Conservation (phyloP, 2,888 invertebrate species). For the Conops quadrifasciatus region DNA sequence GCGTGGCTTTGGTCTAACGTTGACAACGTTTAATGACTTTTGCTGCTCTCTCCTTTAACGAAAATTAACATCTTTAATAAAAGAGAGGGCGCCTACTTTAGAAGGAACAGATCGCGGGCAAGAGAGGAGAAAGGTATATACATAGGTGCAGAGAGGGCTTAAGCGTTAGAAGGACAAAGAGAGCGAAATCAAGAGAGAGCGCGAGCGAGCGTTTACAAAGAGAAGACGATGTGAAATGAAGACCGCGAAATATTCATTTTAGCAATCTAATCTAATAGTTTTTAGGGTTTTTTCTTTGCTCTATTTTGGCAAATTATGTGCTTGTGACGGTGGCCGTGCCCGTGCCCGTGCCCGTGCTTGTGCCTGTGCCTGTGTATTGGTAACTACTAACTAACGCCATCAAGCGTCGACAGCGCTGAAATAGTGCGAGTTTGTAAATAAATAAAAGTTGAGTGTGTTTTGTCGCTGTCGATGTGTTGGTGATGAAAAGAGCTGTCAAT, state of each 20-base stretch:
- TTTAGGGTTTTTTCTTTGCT: slow-evolving; percentile 25
- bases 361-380: background rate
- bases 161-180: background rate
- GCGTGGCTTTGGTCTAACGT: too few species aligned
- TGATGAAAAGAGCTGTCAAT: background rate
- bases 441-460: slow-evolving; percentile 2
- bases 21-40: too few species aligned
- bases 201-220: background rate
- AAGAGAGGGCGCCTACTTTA: too few species aligned
- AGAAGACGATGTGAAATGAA: background rate
- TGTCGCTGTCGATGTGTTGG: background rate
- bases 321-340: background rate
- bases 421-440: background rate
- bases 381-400: too few species aligned
- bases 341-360: background rate
- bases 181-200: background rate
- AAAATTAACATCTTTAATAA: too few species aligned
- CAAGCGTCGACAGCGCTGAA: too few species aligned
- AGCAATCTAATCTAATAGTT: slow-evolving; percentile 27
- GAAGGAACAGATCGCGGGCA: background rate
- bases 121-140: background rate
- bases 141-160: too few species aligned
- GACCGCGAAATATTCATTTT: slow-evolving; percentile 7
- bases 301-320: too few species aligned
- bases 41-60: too few species aligned